These are phyloP conservation scores for Drosophila santomea DNA, from an alignment of 1,140 invertebrate genomes.

Conservation along the genomic window DNA sequence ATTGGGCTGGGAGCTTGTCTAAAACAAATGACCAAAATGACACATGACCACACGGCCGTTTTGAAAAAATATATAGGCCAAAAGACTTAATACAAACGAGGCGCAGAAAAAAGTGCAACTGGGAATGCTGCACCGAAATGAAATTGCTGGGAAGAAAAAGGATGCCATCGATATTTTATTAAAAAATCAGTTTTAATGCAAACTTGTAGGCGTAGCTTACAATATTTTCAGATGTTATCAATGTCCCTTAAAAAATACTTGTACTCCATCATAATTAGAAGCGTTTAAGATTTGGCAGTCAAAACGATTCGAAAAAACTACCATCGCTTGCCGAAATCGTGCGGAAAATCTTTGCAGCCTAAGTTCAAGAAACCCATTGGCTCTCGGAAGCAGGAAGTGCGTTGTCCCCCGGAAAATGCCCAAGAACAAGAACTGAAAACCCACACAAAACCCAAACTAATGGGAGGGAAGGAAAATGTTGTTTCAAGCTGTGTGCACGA, in stretches of 20 bases:
- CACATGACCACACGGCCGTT: constrained; percentile 57
- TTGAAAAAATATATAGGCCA: constrained; percentile 64
- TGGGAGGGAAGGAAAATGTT: constrained; percentile 75
- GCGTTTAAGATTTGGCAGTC: neutral
- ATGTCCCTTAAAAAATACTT: neutral
- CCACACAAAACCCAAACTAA: constrained; percentile 66
- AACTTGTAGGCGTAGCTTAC: too few relatives aligned
- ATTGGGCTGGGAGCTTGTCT: constrained; percentile 61
- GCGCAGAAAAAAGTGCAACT: neutral
- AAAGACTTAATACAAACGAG: constrained; percentile 33
- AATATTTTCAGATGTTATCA: neutral
- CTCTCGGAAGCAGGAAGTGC: constrained; percentile 55
- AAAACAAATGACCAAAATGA: constrained; percentile 83
- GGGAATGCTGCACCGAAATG: neutral
- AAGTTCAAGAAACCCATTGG: constrained; percentile 28
- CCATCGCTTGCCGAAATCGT: constrained; percentile 58
- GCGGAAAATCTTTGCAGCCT: constrained; percentile 41
- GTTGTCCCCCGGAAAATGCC: constrained; percentile 39
- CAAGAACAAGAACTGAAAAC: constrained; percentile 41
- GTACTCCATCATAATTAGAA: constrained; percentile 38
- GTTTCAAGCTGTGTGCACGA: constrained; percentile 82
- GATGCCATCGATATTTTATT: neutral
- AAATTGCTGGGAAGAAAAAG: constrained; percentile 24
- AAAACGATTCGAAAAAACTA: constrained; percentile 9
- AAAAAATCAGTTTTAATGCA: neutral